Percentiles rank a stretch among this genome's conserved stretches.
Conservation (phyloP, 1,140 invertebrate genomes). For the Drosophila ogumai region DNA sequence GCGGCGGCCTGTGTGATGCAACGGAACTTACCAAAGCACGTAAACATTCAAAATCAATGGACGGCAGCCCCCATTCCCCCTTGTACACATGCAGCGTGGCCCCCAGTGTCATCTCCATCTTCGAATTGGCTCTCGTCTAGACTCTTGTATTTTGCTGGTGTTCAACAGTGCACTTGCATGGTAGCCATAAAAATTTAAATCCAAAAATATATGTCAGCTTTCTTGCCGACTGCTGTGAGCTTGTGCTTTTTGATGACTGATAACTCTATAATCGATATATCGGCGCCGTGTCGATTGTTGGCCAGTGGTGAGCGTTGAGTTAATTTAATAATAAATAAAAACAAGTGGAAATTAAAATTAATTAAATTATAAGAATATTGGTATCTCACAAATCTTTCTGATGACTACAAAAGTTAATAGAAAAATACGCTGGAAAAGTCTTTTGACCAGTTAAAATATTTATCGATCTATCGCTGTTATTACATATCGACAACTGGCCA, state of each 20-base stretch:
- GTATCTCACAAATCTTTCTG: too few relatives aligned
- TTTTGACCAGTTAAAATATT: neutral
- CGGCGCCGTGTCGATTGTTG: constrained; percentile 22
- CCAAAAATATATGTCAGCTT: constrained; percentile 50
- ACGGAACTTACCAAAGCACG: constrained; percentile 89
- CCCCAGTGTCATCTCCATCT: constrained; percentile 63
- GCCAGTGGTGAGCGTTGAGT: neutral
- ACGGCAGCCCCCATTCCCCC: constrained; percentile 93
- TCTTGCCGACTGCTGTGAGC: constrained; percentile 7
- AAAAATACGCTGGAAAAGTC: neutral
- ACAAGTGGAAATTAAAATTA: too few relatives aligned
- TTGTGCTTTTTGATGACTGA: constrained; percentile 33
- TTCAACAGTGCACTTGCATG: constrained; percentile 59
- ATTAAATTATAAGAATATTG: too few relatives aligned
- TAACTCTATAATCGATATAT: constrained; percentile 16
- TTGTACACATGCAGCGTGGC: constrained; percentile 90
- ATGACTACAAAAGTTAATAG: neutral
- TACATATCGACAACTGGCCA: constrained; percentile 11
- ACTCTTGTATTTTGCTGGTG: constrained; percentile 29
- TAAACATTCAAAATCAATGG: constrained; percentile 92
- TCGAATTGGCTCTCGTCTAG: constrained; percentile 6
- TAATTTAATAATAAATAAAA: neutral
- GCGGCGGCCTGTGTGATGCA: constrained; percentile 65
- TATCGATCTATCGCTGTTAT: constrained; percentile 12
- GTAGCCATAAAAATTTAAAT: constrained; percentile 38